A percentile compares a stretch with the other conserved stretches of the same genome.
Conservation (phyloP, 2,797 vertebrate genomes). For the Xenentodon cancila region DNA sequence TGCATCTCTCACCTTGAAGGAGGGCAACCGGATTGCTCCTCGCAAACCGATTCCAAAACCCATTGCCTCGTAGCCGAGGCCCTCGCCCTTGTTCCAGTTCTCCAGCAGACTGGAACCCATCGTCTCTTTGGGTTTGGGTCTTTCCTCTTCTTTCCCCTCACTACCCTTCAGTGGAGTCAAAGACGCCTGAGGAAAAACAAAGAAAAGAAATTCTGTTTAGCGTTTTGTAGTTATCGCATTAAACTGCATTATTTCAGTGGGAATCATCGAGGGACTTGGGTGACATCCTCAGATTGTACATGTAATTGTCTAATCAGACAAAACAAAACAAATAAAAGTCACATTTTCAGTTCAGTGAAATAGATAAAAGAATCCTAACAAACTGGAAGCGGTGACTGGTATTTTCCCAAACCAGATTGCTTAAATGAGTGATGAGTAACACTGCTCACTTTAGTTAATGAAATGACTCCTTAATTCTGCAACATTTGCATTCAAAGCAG, state of each 20-base stretch:
- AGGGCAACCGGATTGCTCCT: slow-evolving; percentile 94
- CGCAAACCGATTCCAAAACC: slow-evolving; percentile 93
- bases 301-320: too few relatives aligned
- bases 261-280: too few relatives aligned
- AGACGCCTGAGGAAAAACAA: slow-evolving; percentile 80
- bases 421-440: not conserved
- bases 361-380: not conserved
- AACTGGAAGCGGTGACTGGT: not conserved
- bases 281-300: too few relatives aligned
- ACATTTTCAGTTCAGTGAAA: not conserved
- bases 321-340: not conserved
- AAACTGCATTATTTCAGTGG: not conserved
- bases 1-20: slow-evolving; percentile 89
- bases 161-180: slow-evolving; percentile 93
- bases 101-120: slow-evolving; percentile 92
- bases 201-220: not conserved
- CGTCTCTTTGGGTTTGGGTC: slow-evolving; percentile 92
- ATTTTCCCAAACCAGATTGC: not conserved
- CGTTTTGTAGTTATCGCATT: not conserved
- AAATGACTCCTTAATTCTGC: not conserved
- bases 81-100: slow-evolving; percentile 97
- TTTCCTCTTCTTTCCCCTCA: slow-evolving; percentile 92
- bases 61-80: slow-evolving; percentile 92
- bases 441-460: not conserved
- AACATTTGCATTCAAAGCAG: slow-evolving; percentile 13